Evolutionary conservation across 2,797 vertebrate species (phyloP), one percentile per base, ranked within the genome.

Genomic region (Leptodactylus fallax): DNA sequence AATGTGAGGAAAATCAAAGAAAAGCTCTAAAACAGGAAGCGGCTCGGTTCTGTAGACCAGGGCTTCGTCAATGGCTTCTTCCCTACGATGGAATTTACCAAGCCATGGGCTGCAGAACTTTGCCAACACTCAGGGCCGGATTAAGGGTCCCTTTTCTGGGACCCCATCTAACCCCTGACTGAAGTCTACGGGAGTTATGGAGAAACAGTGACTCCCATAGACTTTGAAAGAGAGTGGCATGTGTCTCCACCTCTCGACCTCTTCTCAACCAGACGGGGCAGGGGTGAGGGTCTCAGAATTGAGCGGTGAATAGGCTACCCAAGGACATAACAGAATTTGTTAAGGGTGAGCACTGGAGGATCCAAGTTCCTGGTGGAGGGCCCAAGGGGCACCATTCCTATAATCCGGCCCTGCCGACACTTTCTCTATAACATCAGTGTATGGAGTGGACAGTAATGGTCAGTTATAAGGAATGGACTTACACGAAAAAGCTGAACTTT

Each of bases 401-500:
- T 77, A 77, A 77, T 53, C 74, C 21, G 74, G 74, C 74, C 74
- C 74, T 77, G 74, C 49, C 74, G 11, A 78, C 23, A n/a, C 55
- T 47, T 63, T 87, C 61, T 49, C 92, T 86, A 91, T 97, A 96
- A 96, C 94, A 94, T 95, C 94, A 94, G 95, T 96, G 95, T 96
- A 91, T 90, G 94, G 95, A 93, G 94, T 93, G 94, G 93, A 97
- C 94, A 95, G 92, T 92, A 93, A 93, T 92, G 95, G 93, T 95
- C 96, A 96, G 94, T 95, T 94, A 92, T 93, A 93, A 96, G 97
- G 97, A 98, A 98, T 98, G 97, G 96, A 98, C 96, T 95, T 97
- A 96, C 94, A 97, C 95, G 87, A 96, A 96, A 95, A 96, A 97
- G 93, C 94, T 96, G 95, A 95, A 96, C 96, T 98, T 96, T 97